phyloP scores from a whole-genome alignment of 2,113 vertebrate genomes.

The Phylloscopus trochilus region DNA sequence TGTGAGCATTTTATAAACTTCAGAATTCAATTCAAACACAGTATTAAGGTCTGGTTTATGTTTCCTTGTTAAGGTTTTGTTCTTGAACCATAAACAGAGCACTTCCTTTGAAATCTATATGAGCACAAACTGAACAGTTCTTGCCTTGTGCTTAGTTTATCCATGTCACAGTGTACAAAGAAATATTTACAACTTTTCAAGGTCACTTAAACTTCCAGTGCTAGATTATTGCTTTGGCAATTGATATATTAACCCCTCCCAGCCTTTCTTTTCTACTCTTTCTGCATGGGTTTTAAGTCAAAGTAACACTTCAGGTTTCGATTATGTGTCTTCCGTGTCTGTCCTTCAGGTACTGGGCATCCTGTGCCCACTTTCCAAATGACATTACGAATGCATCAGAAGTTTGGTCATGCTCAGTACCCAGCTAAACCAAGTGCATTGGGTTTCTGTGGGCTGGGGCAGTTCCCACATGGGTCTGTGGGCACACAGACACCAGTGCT shows the following conservation, averaged over 20 bases:
- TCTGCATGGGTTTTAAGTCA: neutral
- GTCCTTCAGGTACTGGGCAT: neutral
- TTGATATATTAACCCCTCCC: neutral
- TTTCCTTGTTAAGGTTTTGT: neutral
- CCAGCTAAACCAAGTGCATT: neutral
- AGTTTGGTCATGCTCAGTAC: neutral
- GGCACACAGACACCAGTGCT: neutral
- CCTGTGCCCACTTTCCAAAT: neutral
- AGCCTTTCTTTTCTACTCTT: neutral
- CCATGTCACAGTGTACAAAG: neutral
- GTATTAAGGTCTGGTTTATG: neutral
- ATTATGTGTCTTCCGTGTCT: neutral
- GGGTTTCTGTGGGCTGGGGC: neutral
- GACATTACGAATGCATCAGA: neutral
- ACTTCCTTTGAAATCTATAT: neutral
- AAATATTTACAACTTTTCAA: neutral
- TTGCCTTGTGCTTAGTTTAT: neutral
- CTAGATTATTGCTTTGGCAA: neutral
- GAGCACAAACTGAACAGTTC: neutral
- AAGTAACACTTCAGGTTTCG: neutral
- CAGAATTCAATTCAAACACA: neutral
- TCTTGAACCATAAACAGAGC: neutral
- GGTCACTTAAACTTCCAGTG: neutral
- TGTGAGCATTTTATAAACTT: neutral
- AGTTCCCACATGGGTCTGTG: rapidly evolving